A percentile compares a stretch with the other conserved stretches of the same genome.
Evolutionary conservation across 2,888 invertebrate species (phyloP).

Genomic region (Acanthosepion lycidas): DNA sequence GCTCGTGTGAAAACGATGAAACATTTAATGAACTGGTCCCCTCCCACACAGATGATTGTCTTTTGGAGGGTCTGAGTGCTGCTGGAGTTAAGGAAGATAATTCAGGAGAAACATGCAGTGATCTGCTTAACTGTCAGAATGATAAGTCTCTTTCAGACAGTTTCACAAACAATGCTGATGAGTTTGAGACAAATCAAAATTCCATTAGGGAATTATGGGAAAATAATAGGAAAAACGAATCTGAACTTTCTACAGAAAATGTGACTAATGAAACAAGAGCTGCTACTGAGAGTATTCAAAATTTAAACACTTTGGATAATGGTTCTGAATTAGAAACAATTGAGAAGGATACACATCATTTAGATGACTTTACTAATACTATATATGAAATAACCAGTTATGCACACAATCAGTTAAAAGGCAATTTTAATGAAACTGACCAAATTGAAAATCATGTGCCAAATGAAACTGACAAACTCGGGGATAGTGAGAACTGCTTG

Average conservation of each 20-base stretch:
- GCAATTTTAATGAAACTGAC: neutral
- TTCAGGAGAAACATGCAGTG: neutral
- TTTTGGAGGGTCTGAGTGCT: neutral
- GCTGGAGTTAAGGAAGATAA: neutral
- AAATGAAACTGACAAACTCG: conserved; percentile 1
- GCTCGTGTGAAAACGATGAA: conserved; percentile 43
- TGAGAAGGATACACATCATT: neutral
- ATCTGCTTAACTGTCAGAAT: conserved; percentile 10
- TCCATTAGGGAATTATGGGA: conserved; percentile 33
- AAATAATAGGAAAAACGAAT: neutral
- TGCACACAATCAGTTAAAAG: conserved; percentile 34
- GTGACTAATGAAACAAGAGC: conserved; percentile 40
- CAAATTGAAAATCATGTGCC: conserved; percentile 42
- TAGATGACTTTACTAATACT: neutral
- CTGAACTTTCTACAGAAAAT: neutral
- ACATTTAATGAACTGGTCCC: conserved; percentile 4
- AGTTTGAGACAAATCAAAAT: conserved; percentile 42
- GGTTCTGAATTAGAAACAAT: neutral
- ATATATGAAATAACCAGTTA: conserved; percentile 36
- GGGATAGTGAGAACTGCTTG: neutral
- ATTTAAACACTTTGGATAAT: neutral
- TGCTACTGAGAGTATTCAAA: conserved; percentile 44
- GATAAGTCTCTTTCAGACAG: conserved; percentile 25
- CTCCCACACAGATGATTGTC: neutral
- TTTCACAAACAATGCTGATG: neutral